These are phyloP conservation scores for Alaudala cheleensis DNA, from an alignment of 2,113 vertebrate genomes.

Conservation along the genomic window DNA sequence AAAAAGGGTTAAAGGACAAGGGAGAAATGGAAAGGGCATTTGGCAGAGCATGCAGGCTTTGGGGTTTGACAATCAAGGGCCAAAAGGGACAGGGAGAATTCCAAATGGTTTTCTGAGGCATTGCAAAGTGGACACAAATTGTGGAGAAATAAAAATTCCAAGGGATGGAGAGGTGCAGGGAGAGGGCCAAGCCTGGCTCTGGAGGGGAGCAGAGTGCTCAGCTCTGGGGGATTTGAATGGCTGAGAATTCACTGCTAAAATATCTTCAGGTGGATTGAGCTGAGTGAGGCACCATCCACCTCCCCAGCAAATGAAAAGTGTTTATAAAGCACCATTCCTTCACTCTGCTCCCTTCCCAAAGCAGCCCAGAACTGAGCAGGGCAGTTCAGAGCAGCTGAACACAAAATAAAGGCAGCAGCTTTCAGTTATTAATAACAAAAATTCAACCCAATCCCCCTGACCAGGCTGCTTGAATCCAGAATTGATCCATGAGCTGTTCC, in stretches of 20 bases:
- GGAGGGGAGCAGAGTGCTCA: background rate
- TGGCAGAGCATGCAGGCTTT: background rate
- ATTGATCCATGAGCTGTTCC: background rate
- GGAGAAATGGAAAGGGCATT: background rate
- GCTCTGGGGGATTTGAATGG: background rate
- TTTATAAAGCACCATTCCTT: background rate
- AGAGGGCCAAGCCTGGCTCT: background rate
- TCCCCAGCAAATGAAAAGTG: background rate
- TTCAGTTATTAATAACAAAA: background rate
- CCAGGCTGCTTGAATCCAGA: background rate
- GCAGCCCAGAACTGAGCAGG: background rate
- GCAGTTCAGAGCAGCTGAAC: background rate
- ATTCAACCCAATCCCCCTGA: background rate
- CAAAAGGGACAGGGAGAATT: background rate
- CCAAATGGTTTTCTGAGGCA: background rate
- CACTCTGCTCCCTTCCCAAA: background rate
- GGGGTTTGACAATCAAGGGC: background rate
- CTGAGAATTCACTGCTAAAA: background rate
- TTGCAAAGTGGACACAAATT: background rate
- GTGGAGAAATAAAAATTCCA: background rate
- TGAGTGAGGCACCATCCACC: background rate
- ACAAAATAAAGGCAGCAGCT: background rate
- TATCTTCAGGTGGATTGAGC: background rate
- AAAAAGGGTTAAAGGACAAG: background rate
- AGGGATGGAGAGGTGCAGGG: rapidly evolving